Evolutionary conservation across 2,797 vertebrate genomes (phyloP).

Genomic region (Notamacropus eugenii): DNA sequence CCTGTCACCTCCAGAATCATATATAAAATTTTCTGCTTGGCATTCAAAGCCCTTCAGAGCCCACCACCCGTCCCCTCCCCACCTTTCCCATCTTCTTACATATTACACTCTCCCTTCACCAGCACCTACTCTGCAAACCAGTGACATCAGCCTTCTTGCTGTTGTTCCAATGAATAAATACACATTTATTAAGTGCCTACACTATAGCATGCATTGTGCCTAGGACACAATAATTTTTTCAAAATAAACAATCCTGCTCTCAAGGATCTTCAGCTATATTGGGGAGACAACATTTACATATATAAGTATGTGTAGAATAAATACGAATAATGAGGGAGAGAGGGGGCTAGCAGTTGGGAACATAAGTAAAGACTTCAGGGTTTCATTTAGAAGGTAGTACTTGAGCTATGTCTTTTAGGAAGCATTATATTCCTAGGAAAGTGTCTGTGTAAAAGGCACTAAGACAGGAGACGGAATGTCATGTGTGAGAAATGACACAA

Average conservation of each 20-base stretch:
- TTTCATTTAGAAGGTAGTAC: too few species aligned
- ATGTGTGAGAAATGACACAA: background rate
- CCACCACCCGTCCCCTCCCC: background rate
- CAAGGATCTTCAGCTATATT: background rate
- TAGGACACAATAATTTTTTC: background rate
- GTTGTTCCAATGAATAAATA: background rate
- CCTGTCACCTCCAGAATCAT: background rate
- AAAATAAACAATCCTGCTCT: background rate
- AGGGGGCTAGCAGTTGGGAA: background rate
- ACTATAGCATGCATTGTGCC: background rate
- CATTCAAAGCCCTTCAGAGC: background rate
- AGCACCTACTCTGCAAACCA: background rate
- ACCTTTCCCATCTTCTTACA: background rate
- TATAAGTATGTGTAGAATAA: background rate
- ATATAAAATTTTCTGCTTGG: background rate
- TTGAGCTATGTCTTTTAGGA: background rate
- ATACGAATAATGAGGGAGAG: background rate
- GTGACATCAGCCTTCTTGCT: background rate
- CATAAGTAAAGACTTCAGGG: background rate
- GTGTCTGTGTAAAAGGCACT: background rate
- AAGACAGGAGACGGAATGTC: background rate
- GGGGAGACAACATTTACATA: background rate
- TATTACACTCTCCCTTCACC: background rate
- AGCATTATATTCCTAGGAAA: background rate
- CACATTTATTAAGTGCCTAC: background rate